Evolutionary conservation across 2,113 vertebrate genomes (phyloP).

Genomic region (Perca schrenkii): DNA sequence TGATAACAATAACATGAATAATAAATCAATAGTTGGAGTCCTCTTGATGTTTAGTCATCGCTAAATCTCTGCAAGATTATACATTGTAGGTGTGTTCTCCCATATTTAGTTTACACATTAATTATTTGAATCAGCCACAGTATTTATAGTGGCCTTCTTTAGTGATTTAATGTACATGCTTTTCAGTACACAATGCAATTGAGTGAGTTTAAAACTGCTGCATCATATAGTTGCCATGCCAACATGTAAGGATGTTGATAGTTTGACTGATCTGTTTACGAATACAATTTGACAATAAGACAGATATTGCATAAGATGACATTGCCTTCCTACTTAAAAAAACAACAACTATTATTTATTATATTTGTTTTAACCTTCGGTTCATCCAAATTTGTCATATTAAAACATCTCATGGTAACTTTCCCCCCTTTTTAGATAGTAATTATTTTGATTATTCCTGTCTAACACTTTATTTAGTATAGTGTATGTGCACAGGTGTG

Average conservation of each 20-base stretch:
- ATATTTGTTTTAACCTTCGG: neutral
- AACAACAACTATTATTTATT: neutral
- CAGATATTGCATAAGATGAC: neutral
- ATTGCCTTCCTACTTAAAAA: neutral
- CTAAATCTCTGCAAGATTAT: neutral
- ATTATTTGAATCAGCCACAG: constrained; percentile 5
- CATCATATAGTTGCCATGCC: constrained; percentile 13
- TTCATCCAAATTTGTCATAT: neutral
- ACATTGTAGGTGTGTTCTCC: neutral
- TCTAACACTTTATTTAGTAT: neutral
- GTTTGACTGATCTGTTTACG: constrained; percentile 3
- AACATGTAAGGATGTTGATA: neutral
- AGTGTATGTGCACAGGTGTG: constrained; percentile 47
- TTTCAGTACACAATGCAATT: neutral
- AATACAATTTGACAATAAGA: neutral
- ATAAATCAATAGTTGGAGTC: constrained; percentile 8
- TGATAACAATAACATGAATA: constrained; percentile 18
- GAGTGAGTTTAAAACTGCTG: constrained; percentile 22
- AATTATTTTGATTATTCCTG: neutral
- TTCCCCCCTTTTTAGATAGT: neutral
- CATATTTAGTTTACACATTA: constrained; percentile 8
- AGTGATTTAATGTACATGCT: neutral
- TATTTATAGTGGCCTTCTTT: neutral
- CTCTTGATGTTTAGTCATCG: constrained; percentile 22
- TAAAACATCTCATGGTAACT: neutral